Percentiles rank a stretch among this genome's conserved stretches.
These are phyloP conservation scores for Stomatorhinus walkeri DNA, from an alignment of 2,797 vertebrate species.

Conservation along the genomic window DNA sequence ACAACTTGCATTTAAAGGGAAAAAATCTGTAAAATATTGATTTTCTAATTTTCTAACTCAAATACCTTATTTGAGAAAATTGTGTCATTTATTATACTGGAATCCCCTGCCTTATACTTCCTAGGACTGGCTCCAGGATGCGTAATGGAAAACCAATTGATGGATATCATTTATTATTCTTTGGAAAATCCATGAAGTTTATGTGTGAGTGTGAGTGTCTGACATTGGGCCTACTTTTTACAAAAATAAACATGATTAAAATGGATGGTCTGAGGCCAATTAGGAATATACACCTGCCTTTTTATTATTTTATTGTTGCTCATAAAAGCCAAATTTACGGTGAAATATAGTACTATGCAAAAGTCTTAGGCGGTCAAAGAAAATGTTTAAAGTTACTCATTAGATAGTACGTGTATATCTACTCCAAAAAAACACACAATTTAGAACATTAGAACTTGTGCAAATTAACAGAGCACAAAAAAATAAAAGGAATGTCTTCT, in stretches of 20 bases:
- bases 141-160: background rate
- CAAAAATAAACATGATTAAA: background rate
- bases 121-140: background rate
- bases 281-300: background rate
- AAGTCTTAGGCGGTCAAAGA: background rate
- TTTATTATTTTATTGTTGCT: background rate
- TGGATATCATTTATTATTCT: conserved; percentile 7
- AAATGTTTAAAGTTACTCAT: background rate
- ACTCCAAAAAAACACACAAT: background rate
- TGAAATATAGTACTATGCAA: background rate
- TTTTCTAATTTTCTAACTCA: background rate
- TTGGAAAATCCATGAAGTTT: conserved; percentile 3
- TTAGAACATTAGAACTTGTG: background rate
- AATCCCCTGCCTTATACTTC: background rate
- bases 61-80: background rate
- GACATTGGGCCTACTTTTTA: background rate
- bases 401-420: background rate
- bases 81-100: background rate
- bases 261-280: background rate
- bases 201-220: background rate
- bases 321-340: background rate
- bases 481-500: background rate
- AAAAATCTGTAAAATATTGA: background rate
- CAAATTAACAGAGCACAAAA: background rate
- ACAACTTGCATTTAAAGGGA: background rate